Base-by-base conservation (phyloP, 2,888 invertebrate genomes). In the Limnephilus auricula region DNA sequence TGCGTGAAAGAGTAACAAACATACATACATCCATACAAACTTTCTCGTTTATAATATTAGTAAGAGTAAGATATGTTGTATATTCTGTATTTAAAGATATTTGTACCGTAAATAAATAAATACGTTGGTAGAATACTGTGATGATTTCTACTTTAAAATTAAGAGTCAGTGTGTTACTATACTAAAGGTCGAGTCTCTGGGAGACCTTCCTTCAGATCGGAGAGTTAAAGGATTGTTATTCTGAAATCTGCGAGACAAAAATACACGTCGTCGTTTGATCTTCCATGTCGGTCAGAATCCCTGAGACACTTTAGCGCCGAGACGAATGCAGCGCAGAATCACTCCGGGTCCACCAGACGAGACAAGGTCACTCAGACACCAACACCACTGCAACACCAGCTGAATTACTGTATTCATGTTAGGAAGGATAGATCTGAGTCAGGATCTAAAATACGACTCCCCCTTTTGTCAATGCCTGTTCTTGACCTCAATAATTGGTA, bases 391-490 rank as follows among this genome's bases (percentile, higher is more conserved):
- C 65, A n/a, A n/a, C 25, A 50, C 50, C 50, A 25, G 50, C 50
- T 18, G 50, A 15, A 50, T 18, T 65, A n/a, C 65, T 65, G 65
- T 65, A 65, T n/a, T 18, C 13, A 10, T 13, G 50, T 25, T 65
- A 25, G 65, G 25, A 65, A 65, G 65, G 65, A 65, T 65, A 65
- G 65, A n/a, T 25, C 65, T 65, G 65, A 65, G 65, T 65, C 65
- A 65, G 65, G 65, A 65, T 65, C 9, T n/a, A 65, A 25, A 65
- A 65, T 65, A 65, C 65, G 9, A 9, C 65, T 65, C 32, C 32
- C 80, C 32, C 18, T 80, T 80, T 80, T 32, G 32, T 80, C 80
- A 80, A 80, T 80, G 80, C 80, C 31, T 80, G 80, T 80, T 80
- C 80, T 32, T 80, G 80, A 80, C 80, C 80, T 31, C 80, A 80